These are phyloP conservation scores for Germaria angustata DNA, from an alignment of 2,888 invertebrate species.

Conservation along the genomic window DNA sequence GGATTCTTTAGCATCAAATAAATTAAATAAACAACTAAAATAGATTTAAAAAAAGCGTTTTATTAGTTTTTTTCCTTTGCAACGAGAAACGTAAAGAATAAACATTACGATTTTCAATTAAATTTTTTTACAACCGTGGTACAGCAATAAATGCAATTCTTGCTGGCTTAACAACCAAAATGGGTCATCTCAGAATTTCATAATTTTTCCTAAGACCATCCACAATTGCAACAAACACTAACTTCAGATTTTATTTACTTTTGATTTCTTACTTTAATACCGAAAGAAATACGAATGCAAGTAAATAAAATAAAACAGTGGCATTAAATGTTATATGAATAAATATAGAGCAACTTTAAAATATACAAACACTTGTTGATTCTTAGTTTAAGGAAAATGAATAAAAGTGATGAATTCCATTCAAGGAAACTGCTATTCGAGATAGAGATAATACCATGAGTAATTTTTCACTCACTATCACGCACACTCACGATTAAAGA, in stretches of 20 bases:
- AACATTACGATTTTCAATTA: background rate
- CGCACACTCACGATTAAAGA: background rate
- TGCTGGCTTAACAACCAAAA: slow-evolving; percentile 15
- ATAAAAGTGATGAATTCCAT: background rate
- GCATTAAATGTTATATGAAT: background rate
- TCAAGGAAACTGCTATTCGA: background rate
- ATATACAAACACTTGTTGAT: slow-evolving; percentile 34
- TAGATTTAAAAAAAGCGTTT: no score
- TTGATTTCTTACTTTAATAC: background rate
- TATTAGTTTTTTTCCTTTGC: no score
- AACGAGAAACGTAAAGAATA: no score
- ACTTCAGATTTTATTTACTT: background rate
- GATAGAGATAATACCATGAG: background rate
- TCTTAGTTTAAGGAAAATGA: background rate
- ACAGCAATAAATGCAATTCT: slow-evolving; percentile 1
- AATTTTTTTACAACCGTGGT: background rate
- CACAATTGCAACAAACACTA: background rate
- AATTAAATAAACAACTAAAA: no score
- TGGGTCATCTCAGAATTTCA: slow-evolving; percentile 32
- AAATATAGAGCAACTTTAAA: background rate
- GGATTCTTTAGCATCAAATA: no score
- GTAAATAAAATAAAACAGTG: slow-evolving; percentile 15
- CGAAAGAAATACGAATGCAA: background rate
- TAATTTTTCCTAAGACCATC: background rate
- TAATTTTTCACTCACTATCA: background rate